These are phyloP conservation scores for Nothoprocta perdicaria DNA, from an alignment of 2,113 vertebrate genomes.

Conservation along the genomic window DNA sequence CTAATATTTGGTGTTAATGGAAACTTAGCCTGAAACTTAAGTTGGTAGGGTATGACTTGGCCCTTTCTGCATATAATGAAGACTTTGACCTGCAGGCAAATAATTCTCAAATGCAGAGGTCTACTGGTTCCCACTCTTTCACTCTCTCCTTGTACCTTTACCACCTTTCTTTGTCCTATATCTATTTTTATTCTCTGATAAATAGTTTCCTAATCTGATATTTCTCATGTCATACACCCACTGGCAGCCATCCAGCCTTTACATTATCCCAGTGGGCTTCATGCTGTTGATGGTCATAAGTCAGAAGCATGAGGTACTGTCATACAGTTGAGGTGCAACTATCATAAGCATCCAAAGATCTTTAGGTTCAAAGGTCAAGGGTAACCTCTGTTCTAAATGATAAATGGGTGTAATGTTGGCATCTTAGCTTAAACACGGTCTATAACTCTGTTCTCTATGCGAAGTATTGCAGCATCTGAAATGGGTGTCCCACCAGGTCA, in stretches of 20 bases:
- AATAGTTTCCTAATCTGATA: not conserved
- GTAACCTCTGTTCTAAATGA: not conserved
- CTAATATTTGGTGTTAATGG: not conserved
- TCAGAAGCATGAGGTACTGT: not conserved
- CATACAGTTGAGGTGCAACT: too few relatives aligned
- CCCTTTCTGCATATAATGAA: not conserved
- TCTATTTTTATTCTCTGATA: not conserved
- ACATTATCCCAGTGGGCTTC: not conserved
- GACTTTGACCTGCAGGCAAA: not conserved
- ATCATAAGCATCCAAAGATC: not conserved
- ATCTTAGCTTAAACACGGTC: not conserved
- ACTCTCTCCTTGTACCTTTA: not conserved
- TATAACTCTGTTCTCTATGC: not conserved
- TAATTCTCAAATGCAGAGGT: not conserved
- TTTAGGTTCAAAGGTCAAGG: not conserved
- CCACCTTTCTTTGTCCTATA: not conserved
- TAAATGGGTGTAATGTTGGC: not conserved
- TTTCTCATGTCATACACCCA: not conserved
- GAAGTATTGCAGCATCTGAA: not conserved
- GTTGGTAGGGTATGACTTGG: too few relatives aligned
- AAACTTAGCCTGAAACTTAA: not conserved
- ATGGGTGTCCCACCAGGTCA: not conserved
- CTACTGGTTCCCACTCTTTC: not conserved
- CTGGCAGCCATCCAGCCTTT: not conserved
- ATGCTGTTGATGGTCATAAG: not conserved